A percentile compares a stretch with the other conserved stretches of the same genome.
These are phyloP conservation scores for Melanotus villosus DNA, from an alignment of 2,888 invertebrate species.

Conservation along the genomic window DNA sequence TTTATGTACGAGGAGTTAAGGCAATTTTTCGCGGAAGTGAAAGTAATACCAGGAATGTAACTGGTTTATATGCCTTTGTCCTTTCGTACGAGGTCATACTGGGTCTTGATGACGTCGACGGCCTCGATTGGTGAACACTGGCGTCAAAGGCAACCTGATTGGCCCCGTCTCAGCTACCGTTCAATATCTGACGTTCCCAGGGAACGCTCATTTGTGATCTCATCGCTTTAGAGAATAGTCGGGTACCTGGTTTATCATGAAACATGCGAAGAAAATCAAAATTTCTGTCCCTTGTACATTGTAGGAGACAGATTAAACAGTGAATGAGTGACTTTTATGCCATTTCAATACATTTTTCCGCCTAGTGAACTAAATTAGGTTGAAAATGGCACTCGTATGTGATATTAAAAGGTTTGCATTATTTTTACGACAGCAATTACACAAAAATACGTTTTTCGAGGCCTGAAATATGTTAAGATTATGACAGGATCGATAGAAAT, in stretches of 20 bases:
- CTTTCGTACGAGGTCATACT: constrained; percentile 36
- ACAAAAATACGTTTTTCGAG: constrained; percentile 58
- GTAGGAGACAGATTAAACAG: constrained; percentile 66
- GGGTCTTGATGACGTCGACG: constrained; percentile 13
- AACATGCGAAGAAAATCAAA: constrained; percentile 66
- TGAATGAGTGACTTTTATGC: constrained; percentile 69
- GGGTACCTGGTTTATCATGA: constrained; percentile 61
- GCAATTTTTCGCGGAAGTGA: too few relatives aligned
- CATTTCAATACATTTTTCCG: constrained; percentile 67
- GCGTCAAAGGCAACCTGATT: constrained; percentile 52
- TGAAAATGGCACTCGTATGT: constrained; percentile 69
- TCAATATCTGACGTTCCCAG: constrained; percentile 60
- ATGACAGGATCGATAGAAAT: constrained; percentile 51
- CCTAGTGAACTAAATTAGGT: constrained; percentile 67
- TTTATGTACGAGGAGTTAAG: too few relatives aligned
- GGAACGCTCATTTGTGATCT: constrained; percentile 68
- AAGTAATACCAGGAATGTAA: constrained; percentile 9
- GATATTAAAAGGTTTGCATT: constrained; percentile 69
- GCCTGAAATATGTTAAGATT: constrained; percentile 65
- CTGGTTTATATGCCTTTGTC: constrained; percentile 14
- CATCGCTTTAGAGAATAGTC: constrained; percentile 69
- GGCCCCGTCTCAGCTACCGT: constrained; percentile 57
- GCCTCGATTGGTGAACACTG: constrained; percentile 56
- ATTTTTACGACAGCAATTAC: constrained; percentile 66
- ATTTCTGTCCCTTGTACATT: constrained; percentile 66